phyloP scores from a whole-genome alignment of 1,140 invertebrate species.

The Microplitis demolitor region DNA sequence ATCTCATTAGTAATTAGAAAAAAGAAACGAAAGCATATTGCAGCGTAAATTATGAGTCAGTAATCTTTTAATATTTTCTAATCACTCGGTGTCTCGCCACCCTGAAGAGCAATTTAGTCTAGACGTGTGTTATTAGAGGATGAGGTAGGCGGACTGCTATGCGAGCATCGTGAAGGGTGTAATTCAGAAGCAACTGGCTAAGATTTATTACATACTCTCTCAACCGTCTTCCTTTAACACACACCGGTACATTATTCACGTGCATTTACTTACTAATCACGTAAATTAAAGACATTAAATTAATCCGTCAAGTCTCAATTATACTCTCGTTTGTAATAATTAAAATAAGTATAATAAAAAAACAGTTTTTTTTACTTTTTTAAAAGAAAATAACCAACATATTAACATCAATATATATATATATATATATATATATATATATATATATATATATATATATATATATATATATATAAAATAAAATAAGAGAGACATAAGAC shows the following conservation, averaged over 20 bases:
- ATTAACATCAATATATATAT: not conserved
- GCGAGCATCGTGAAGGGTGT: conserved; percentile 13
- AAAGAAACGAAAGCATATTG: too few relatives aligned
- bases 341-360: too few relatives aligned
- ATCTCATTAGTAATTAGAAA: too few relatives aligned
- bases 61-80: not conserved
- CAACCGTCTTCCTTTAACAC: not conserved
- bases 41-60: too few relatives aligned
- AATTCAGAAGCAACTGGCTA: conserved; percentile 17
- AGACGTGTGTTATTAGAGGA: conserved; percentile 23
- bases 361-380: too few relatives aligned
- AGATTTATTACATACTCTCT: conserved; percentile 22
- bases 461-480: not conserved
- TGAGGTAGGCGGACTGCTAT: conserved; percentile 1
- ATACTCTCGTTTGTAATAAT: too few relatives aligned
- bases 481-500: not conserved
- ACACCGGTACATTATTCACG: conserved; percentile 2
- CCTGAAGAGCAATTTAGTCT: not conserved
- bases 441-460: not conserved
- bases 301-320: too few relatives aligned
- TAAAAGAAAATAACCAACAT: too few relatives aligned
- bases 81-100: not conserved
- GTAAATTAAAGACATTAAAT: too few relatives aligned
- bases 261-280: conserved; percentile 1
- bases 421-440: not conserved